These are phyloP conservation scores for Lordiphosa stackelbergi DNA, from an alignment of 1,140 invertebrate species.

Conservation along the genomic window DNA sequence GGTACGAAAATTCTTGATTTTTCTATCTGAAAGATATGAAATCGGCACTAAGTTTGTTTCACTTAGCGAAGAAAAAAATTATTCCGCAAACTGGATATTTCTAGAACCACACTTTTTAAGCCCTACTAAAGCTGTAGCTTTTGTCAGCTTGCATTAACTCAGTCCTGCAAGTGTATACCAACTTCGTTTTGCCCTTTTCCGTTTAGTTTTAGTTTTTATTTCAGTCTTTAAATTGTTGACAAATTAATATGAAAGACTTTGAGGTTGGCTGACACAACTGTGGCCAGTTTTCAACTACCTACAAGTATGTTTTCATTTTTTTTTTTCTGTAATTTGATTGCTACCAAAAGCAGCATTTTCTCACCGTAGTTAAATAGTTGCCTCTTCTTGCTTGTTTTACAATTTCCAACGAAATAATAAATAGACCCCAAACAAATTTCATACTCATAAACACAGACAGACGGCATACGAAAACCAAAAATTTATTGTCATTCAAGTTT, in stretches of 20 bases:
- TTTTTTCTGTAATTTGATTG: slow-evolving; percentile 46
- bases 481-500: slow-evolving; percentile 51
- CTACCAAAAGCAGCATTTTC: slow-evolving; percentile 38
- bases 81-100: too few species aligned
- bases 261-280: slow-evolving; percentile 43
- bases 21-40: too few species aligned
- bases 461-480: slow-evolving; percentile 14
- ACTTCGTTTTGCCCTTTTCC: background rate
- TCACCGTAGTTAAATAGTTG: slow-evolving; percentile 41
- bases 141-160: too few species aligned
- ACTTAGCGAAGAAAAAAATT: too few species aligned
- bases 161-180: too few species aligned
- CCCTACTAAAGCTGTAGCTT: too few species aligned
- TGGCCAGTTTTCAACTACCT: slow-evolving; percentile 22
- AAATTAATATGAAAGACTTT: slow-evolving; percentile 66
- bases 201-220: slow-evolving; percentile 9
- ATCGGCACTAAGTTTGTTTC: too few species aligned
- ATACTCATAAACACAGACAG: slow-evolving; percentile 17
- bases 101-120: too few species aligned
- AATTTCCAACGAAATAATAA: slow-evolving; percentile 53
- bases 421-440: slow-evolving; percentile 27
- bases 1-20: too few species aligned
- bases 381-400: slow-evolving; percentile 33
- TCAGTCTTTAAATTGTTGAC: slow-evolving; percentile 50
- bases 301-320: slow-evolving; percentile 6